Evolutionary conservation across 2,888 invertebrate species (phyloP), one percentile per base, ranked within the genome.

Genomic region (Drosophila paramelanica): DNA sequence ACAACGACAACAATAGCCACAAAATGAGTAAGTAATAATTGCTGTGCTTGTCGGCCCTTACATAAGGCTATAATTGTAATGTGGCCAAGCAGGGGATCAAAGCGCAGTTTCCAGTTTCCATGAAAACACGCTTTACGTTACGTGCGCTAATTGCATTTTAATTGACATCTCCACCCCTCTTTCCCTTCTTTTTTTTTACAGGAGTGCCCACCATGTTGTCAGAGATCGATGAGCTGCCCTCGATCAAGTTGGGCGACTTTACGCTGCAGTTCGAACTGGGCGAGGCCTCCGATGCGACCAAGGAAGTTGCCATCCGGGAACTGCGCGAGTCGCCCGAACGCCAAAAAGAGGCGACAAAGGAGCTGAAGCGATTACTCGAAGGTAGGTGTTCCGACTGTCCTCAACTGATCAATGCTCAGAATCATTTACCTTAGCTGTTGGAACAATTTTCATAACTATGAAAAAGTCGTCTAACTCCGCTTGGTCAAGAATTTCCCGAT

Each of bases 201-300:
- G 95, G 94, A 92, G 93, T 94, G 65, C 94, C 94, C 79, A 95
- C 95, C 64, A 95, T 96, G 95, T 92, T 96, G 89, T 96, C 96
- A 45, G 95, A 95, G 56, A 92, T 96, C 89, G 94, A 94, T 17
- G 93, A 94, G 76, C 88, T 96, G 69, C 96, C 96, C 7, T 93
- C 93, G 1, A 92, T 97, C 39, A 94, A 95, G 91, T 91, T 96
- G 43, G 96, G 96, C 1, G 94, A 94, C 78, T 91, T 68, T 36
- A 83, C 69, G 47, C 70, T 93, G 27, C 78, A 91, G 72, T 94
- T 97, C 77, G 97, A 97, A 89, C 91, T 96, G 61, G 95, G 95
- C 1, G 94, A 95, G 38, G 94, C 95, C 0, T 92, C 93, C 13
- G 93, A 94, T 6, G 94, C 95, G 53, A 93, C 95, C 20, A 93